Evolutionary conservation across 2,888 invertebrate genomes (phyloP).

Genomic region (Axea sp.): DNA sequence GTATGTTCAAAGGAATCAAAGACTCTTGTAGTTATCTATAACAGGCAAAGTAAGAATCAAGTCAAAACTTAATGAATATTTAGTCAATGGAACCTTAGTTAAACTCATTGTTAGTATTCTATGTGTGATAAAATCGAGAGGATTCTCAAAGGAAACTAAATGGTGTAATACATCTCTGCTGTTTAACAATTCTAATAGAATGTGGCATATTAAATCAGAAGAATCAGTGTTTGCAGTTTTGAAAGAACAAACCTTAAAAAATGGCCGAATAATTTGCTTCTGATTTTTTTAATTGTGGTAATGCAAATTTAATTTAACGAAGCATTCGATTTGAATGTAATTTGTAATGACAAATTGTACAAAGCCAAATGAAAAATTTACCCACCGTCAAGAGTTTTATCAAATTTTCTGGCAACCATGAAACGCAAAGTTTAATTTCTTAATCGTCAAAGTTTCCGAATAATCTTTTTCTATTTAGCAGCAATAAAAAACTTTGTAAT

Average conservation of each 20-base stretch:
- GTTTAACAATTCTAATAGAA: constrained; percentile 46
- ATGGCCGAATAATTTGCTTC: constrained; percentile 1
- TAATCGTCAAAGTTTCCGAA: too few species aligned
- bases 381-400: too few species aligned
- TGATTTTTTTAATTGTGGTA: too few species aligned
- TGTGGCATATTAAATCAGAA: constrained; percentile 51
- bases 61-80: constrained; percentile 42
- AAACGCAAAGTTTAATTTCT: background rate
- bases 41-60: constrained; percentile 31
- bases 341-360: too few species aligned
- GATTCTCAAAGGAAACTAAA: constrained; percentile 46
- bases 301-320: too few species aligned
- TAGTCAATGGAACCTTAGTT: constrained; percentile 48
- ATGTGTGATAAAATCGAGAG: constrained; percentile 36
- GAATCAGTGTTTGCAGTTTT: constrained; percentile 9
- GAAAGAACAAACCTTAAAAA: constrained; percentile 5
- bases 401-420: too few species aligned
- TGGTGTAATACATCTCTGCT: constrained; percentile 28
- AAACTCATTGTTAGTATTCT: constrained; percentile 57
- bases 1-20: constrained; percentile 32
- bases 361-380: too few species aligned
- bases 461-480: too few species aligned
- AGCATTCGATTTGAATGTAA: too few species aligned
- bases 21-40: constrained; percentile 13
- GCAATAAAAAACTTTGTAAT: too few species aligned